phyloP scores from a whole-genome alignment of 2,113 vertebrate species.

The Rostratula benghalensis region DNA sequence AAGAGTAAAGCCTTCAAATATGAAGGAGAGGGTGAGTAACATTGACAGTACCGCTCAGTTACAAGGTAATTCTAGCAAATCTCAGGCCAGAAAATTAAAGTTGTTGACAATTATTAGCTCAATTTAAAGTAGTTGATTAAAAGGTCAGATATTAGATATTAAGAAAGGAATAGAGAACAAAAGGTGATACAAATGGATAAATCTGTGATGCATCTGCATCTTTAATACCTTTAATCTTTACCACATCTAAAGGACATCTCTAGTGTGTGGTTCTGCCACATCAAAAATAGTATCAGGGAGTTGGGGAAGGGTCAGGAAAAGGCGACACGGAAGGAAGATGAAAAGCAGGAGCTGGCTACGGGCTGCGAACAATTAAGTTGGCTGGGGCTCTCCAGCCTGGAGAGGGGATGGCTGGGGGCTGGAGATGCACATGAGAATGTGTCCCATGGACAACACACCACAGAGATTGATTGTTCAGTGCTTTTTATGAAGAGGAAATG shows the following conservation, averaged over 20 bases:
- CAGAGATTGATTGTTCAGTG: not conserved
- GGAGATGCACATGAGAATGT: not conserved
- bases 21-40: not conserved
- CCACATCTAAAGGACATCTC: too few relatives aligned
- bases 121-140: not conserved
- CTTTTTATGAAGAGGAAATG: not conserved
- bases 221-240: not conserved
- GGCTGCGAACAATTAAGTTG: not conserved
- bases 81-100: not conserved
- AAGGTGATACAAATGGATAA: not conserved
- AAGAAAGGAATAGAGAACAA: not conserved
- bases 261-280: slow-evolving; percentile 2
- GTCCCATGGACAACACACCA: not conserved
- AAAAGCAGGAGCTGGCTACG: not conserved
- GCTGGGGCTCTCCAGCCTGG: not conserved
- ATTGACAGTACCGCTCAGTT: not conserved
- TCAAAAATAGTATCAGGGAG: not conserved
- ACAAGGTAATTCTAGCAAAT: not conserved
- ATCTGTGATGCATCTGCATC: not conserved
- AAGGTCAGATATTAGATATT: not conserved
- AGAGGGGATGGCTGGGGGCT: not conserved
- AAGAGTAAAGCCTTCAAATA: not conserved
- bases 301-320: slow-evolving; percentile 9
- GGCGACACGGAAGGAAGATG: not conserved
- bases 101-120: not conserved